A percentile compares a stretch with the other conserved stretches of the same genome.
Conservation (phyloP, 2,888 invertebrate genomes). For the Adelognathus sp. region DNA sequence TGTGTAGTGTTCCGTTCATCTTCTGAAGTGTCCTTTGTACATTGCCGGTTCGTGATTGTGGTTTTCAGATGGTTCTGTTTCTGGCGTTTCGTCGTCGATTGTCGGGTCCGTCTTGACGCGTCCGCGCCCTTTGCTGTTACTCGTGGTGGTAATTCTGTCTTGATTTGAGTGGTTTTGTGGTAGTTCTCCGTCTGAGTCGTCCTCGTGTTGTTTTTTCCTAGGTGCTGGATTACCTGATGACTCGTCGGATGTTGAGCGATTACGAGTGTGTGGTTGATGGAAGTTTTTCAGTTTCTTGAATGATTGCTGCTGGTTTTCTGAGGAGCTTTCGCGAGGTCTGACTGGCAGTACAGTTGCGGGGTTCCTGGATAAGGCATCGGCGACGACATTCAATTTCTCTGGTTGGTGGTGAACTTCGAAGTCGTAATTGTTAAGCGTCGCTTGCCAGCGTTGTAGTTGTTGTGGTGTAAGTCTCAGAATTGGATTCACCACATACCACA, state of each 20-base stretch:
- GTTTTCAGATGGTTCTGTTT: background rate
- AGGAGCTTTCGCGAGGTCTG: background rate
- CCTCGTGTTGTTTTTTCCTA: background rate
- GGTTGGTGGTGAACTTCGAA: no score
- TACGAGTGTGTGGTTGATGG: background rate
- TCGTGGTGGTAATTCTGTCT: background rate
- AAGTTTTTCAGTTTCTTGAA: background rate
- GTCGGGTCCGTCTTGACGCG: background rate
- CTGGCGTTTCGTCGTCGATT: conserved; percentile 4
- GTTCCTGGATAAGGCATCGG: conserved; percentile 31
- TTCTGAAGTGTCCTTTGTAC: background rate
- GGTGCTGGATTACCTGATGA: conserved; percentile 5
- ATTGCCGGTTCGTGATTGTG: background rate
- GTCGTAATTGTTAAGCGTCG: no score
- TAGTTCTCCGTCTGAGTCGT: background rate
- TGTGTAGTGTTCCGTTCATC: background rate
- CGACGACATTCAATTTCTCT: conserved; percentile 37
- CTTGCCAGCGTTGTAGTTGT: no score
- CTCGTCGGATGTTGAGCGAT: background rate
- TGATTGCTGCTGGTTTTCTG: no score
- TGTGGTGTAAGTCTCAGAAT: no score
- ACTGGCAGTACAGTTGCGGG: background rate
- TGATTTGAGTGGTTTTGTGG: background rate
- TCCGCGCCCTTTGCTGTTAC: background rate
- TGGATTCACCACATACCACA: no score